Evolutionary conservation across 2,113 vertebrate genomes (phyloP), one percentile per base, ranked within the genome.

Genomic region (Chaenocephalus aceratus): DNA sequence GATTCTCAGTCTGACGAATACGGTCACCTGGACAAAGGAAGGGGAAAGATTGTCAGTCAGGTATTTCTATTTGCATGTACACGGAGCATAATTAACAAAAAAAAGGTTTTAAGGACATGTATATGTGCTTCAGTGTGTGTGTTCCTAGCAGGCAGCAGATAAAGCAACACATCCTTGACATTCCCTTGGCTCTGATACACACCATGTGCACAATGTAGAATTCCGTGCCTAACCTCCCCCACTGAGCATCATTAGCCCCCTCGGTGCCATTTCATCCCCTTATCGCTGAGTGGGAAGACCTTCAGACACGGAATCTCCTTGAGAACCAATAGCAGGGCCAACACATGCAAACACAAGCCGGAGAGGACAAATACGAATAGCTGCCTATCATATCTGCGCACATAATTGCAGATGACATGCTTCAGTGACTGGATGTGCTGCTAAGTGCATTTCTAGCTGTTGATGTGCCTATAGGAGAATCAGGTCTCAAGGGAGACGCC

Each of bases 1-100:
- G 96, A 94, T 99, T 99, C 93, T 99, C 98, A 0, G 97, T 98
- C 95, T 99, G 97, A 66, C 98, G 96, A 70, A 98, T 68, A 3
- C 97, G 96, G 86, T 99, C 98, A 26, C 97, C 98, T 99, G 87
- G 7, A 1, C 52, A 59, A 8, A 72, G 0, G 5, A 10, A n/a
- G 2, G 23, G 66, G 34, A 3, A n/a, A 63, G 23, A 34, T 0
- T 34, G 57, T 84, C 34, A 77, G 61, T 34, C 16, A 6, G 11
- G 45, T 11, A 1, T 30, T 21, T 63, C 54, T 64, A 44, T 51
- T 5, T 59, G 16, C 6, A 10, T 15, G 83, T 45, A 67, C 52
- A 61, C 44, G 13, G 44, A 41, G 13, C 34, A 53, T 2, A 54
- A 23, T 56, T 44, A 49, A 48, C 49, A 9, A 63, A 58, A 23